Evolutionary conservation across 2,797 vertebrate genomes (phyloP).

Genomic region (Cygnus olor): DNA sequence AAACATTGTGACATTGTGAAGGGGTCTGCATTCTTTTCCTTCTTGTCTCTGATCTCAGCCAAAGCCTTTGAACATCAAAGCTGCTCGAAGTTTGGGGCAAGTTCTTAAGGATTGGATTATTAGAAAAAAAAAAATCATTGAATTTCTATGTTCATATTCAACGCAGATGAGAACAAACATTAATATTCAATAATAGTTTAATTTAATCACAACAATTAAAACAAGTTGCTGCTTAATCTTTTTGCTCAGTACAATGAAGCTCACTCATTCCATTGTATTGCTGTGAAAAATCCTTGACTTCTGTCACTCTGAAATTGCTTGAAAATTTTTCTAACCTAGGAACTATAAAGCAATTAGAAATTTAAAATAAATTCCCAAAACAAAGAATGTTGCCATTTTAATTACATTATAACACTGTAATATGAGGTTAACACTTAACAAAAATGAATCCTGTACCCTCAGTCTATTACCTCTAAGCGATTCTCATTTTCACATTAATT

Average conservation of each 20-base stretch:
- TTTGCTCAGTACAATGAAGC: not conserved
- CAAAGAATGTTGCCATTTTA: constrained; percentile 43
- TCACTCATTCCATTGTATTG: not conserved
- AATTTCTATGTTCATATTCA: constrained; percentile 27
- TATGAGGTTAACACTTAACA: constrained; percentile 31
- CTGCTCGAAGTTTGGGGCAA: constrained; percentile 42
- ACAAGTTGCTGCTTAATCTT: constrained; percentile 33
- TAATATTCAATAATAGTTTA: constrained; percentile 34
- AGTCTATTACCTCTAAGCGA: constrained; percentile 30
- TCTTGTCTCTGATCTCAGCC: constrained; percentile 56
- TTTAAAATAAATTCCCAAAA: constrained; percentile 43
- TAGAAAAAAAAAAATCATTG: constrained; percentile 48
- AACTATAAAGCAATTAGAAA: constrained; percentile 31
- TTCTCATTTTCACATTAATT: constrained; percentile 53
- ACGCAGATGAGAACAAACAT: constrained; percentile 1
- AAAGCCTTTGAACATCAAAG: constrained; percentile 64
- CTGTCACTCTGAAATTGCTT: constrained; percentile 4
- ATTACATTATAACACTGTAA: constrained; percentile 25
- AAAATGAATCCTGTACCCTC: constrained; percentile 32
- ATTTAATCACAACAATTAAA: constrained; percentile 39
- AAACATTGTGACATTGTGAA: constrained; percentile 50
- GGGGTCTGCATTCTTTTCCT: constrained; percentile 35
- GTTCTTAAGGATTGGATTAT: constrained; percentile 48
- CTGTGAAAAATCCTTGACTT: constrained; percentile 8
- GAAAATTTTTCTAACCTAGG: not conserved